Evolutionary conservation across 1,140 invertebrate species (phyloP).

Genomic region (Rhynchophorus ferrugineus): DNA sequence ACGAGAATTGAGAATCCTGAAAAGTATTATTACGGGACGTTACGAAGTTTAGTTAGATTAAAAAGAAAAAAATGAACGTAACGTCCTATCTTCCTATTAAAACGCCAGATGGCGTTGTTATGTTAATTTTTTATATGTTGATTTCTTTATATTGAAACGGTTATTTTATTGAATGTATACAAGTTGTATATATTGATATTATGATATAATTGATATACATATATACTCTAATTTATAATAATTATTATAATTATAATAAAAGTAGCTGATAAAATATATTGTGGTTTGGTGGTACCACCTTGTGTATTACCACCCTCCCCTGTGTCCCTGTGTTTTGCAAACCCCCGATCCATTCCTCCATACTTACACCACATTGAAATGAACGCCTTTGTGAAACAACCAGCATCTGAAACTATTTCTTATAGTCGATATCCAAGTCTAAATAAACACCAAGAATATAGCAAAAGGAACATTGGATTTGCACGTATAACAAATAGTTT

Average conservation of each 20-base stretch:
- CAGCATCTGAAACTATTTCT: not conserved
- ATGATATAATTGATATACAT: slow-evolving; percentile 36
- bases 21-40: slow-evolving; percentile 15
- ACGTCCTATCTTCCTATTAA: slow-evolving; percentile 22
- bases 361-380: slow-evolving; percentile 8
- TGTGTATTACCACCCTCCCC: slow-evolving; percentile 35
- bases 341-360: slow-evolving; percentile 19
- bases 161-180: slow-evolving; percentile 41
- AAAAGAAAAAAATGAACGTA: slow-evolving; percentile 3
- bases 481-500: slow-evolving; percentile 3
- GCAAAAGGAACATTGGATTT: too few species aligned
- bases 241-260: slow-evolving; percentile 16
- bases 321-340: slow-evolving; percentile 36
- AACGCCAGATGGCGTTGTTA: slow-evolving; percentile 26
- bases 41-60: slow-evolving; percentile 8
- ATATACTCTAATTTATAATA: slow-evolving; percentile 39
- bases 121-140: slow-evolving; percentile 29
- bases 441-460: too few species aligned
- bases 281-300: slow-evolving; percentile 38
- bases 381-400: not conserved
- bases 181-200: slow-evolving; percentile 42
- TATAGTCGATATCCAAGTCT: too few species aligned
- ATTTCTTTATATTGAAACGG: slow-evolving; percentile 40
- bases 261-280: slow-evolving; percentile 32
- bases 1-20: slow-evolving; percentile 2